Evolutionary conservation across 2,888 invertebrate species (phyloP).

Genomic region (Rhaphigaster nebulosa): DNA sequence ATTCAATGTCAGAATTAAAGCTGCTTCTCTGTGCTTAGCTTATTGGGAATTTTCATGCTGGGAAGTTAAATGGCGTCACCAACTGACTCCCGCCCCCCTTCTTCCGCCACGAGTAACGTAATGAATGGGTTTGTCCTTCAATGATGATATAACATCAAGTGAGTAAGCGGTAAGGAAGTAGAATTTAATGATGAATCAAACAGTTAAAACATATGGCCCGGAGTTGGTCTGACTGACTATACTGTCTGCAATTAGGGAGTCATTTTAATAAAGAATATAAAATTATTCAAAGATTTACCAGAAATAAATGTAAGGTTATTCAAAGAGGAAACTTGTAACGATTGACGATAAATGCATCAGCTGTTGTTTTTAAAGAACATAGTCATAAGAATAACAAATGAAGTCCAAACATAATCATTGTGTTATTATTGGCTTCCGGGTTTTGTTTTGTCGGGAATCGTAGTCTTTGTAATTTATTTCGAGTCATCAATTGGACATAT

Average conservation of each 20-base stretch:
- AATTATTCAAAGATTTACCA: neutral
- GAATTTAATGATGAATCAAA: neutral
- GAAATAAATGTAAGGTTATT: neutral
- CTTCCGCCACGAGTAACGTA: neutral
- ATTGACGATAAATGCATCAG: neutral
- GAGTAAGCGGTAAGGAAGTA: neutral
- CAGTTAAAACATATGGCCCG: neutral
- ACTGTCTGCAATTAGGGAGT: neutral
- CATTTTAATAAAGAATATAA: neutral
- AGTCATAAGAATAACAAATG: too few species aligned
- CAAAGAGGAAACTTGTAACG: neutral
- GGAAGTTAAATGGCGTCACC: neutral
- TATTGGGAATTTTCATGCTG: neutral
- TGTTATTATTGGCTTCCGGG: too few species aligned
- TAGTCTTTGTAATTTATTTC: too few species aligned
- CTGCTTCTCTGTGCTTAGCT: neutral
- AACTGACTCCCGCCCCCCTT: neutral
- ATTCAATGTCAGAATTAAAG: neutral
- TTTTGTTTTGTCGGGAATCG: too few species aligned
- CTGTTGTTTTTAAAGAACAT: neutral
- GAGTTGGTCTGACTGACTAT: neutral
- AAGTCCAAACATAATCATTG: too few species aligned
- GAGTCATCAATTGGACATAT: too few species aligned
- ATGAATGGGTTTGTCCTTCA: neutral
- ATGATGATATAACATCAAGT: neutral